Base-by-base conservation (phyloP, 1,140 invertebrate species). In the Musca domestica region DNA sequence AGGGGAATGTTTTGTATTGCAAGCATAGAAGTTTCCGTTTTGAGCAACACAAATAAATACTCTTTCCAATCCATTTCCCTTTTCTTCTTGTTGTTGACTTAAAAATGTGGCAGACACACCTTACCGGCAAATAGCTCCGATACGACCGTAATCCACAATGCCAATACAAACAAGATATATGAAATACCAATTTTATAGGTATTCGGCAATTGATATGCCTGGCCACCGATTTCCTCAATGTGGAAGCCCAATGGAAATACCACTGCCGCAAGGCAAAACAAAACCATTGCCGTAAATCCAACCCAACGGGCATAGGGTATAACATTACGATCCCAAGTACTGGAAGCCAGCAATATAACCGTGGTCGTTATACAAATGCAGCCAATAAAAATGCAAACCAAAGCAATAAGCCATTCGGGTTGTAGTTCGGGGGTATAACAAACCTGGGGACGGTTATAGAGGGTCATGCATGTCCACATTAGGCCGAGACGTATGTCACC, bases 91-190 rank as follows among this genome's bases (percentile, higher is more conserved):
- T 54, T 19, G n/a, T n/a, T n/a, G n/a, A n/a, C n/a, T 82, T 90
- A 95, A 86, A 96, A 95, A 85, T 97, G 94, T 54, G 95, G 95
- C 69, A 97, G 83, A 83, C 95, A 98, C 12, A 98, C 94, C 91
- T 98, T 98, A n/a, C 95, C 95, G 67, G 95, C 95, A 87, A 98
- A 97, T 19, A 98, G 82, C 84, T 98, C 95, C 10, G 95, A 97
- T 72, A 98, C 92, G 4, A 98, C 95, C 52, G 95, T 97, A 56
- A 97, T 95, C 95, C 95, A 98, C 3, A 98, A 81, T 30, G 95
- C 94, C 48, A 98, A 83, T 27, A 97, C 94, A 85, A 98, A 98
- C 73, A 97, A 87, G 72, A 97, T 98, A 78, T 98, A 98, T 1
- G 95, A 96, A 68, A 96, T 93, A 74, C 95, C 95, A 73, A 98